These are phyloP conservation scores for Myotis vivesi DNA, from an alignment of 2,797 vertebrate genomes.

Conservation along the genomic window DNA sequence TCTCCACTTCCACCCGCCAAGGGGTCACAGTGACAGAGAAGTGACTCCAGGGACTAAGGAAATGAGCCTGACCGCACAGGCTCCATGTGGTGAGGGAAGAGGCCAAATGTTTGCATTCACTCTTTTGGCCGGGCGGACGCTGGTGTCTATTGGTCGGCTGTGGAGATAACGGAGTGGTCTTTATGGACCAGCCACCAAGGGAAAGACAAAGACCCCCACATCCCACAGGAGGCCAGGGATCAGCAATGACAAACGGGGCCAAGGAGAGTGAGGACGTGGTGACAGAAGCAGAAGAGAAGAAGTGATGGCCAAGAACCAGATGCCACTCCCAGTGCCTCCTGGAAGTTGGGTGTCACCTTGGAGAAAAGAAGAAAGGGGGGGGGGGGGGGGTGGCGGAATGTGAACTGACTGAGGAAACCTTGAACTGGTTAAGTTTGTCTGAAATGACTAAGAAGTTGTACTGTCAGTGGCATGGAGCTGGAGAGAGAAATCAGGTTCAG, in stretches of 20 bases:
- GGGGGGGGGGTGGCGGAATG: too few relatives aligned
- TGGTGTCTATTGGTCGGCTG: background rate
- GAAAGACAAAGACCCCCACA: background rate
- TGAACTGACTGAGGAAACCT: background rate
- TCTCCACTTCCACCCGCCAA: background rate
- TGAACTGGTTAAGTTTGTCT: background rate
- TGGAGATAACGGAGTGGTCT: background rate
- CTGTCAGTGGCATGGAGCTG: background rate
- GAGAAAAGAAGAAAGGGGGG: background rate
- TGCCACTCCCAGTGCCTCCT: background rate
- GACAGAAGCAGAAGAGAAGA: background rate
- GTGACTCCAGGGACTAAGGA: background rate
- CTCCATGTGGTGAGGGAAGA: background rate
- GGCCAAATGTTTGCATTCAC: background rate
- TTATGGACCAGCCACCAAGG: background rate
- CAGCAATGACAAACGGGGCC: too few relatives aligned
- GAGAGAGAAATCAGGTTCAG: background rate
- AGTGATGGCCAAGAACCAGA: background rate
- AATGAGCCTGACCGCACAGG: background rate
- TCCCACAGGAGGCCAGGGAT: background rate
- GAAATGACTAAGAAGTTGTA: background rate
- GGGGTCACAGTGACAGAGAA: background rate
- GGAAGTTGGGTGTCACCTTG: background rate
- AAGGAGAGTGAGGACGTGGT: fast-evolving
- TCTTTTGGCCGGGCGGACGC: background rate